These are phyloP conservation scores for Lampris megalopsis DNA, from an alignment of 2,113 vertebrate genomes.

Conservation along the genomic window DNA sequence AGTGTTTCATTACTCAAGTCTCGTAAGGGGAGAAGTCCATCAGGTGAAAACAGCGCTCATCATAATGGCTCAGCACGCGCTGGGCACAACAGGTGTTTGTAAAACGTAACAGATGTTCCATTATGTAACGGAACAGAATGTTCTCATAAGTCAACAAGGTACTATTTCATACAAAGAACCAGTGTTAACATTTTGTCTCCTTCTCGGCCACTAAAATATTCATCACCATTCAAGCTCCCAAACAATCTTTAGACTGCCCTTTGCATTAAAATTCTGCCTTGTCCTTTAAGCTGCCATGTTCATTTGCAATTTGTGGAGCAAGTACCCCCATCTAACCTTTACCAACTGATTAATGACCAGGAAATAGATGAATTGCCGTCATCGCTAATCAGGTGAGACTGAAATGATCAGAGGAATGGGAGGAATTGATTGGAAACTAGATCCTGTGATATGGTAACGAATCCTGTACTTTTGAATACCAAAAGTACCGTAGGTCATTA, in stretches of 20 bases:
- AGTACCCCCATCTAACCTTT: constrained; percentile 70
- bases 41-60: constrained; percentile 52
- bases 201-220: constrained; percentile 69
- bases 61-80: constrained; percentile 67
- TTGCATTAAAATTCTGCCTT: constrained; percentile 64
- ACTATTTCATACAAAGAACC: constrained; percentile 68
- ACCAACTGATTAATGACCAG: constrained; percentile 69
- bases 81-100: constrained; percentile 71
- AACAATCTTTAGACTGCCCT: constrained; percentile 74
- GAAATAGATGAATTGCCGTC: constrained; percentile 68
- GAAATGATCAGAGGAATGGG: constrained; percentile 53
- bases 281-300: constrained; percentile 73
- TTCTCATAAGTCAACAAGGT: constrained; percentile 68
- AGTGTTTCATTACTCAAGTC: constrained; percentile 59
- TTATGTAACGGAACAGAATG: constrained; percentile 68
- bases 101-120: constrained; percentile 73
- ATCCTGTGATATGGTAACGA: constrained; percentile 4
- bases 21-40: constrained; percentile 50
- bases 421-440: background rate
- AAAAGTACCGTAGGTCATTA: constrained; percentile 4
- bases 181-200: constrained; percentile 68
- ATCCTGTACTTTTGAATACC: constrained; percentile 18
- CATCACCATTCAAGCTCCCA: constrained; percentile 63
- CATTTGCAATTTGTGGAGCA: constrained; percentile 68
- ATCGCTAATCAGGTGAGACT: constrained; percentile 68